Conservation (phyloP, 2,113 vertebrate species). For the Lophura nycthemera region DNA sequence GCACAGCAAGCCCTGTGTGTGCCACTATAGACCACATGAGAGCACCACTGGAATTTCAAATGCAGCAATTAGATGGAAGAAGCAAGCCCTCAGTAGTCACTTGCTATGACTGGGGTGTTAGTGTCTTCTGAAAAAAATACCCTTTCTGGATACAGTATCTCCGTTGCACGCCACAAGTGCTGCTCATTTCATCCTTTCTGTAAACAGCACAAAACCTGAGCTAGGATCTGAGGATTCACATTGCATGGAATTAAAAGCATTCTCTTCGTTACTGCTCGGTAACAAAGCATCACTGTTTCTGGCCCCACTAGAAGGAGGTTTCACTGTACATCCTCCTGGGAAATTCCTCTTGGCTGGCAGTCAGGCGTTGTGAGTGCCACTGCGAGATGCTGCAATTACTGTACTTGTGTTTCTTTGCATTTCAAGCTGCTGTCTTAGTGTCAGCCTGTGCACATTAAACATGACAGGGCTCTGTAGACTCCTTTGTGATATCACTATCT, state of each 20-base stretch:
- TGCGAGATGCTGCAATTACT: conserved; percentile 42
- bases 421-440: conserved; percentile 6
- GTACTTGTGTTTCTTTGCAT: conserved; percentile 9
- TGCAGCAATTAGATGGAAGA: neutral
- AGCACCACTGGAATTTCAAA: conserved; percentile 26
- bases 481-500: neutral
- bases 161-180: neutral
- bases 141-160: neutral
- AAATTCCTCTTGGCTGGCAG: conserved; percentile 53
- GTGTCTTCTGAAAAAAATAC: neutral
- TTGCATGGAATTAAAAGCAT: neutral
- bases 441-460: conserved; percentile 19
- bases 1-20: neutral
- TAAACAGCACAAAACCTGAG: neutral
- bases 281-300: conserved; percentile 25
- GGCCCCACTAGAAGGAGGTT: neutral
- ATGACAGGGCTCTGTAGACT: neutral
- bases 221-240: neutral
- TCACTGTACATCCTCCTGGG: conserved; percentile 8
- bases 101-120: neutral
- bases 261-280: neutral
- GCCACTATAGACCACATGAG: neutral
- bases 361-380: conserved; percentile 2
- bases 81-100: neutral
- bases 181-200: neutral